Base-by-base conservation (phyloP, 30 jellyfish, hydroid and myxozoan species). In the Turritopsis dohrnii region DNA sequence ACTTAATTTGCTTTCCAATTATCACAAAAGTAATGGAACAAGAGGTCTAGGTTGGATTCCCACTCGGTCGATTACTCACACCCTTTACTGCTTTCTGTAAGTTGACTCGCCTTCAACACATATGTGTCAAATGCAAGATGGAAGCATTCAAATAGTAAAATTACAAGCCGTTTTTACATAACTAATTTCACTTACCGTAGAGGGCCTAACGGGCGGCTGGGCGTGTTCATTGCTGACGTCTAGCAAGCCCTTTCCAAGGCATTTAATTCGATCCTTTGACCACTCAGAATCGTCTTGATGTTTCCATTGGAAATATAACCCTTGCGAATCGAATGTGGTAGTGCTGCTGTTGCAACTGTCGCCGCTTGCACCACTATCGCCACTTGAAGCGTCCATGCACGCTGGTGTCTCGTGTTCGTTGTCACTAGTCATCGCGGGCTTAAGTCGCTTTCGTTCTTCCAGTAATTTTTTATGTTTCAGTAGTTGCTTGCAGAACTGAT, bases 201-300 rank as follows among this genome's bases (percentile, higher is more conserved):
- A 81, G 54, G 91, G n/a, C n/a, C n/a, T n/a, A n/a, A n/a, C 96
- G 18, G 96, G 96, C 66, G 96, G 96, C 66, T 93, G 98, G 19
- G 95, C 66, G 9, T 85, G 89, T 66, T 87, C 95, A 30, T 88
- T 72, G 79, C 93, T 84, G 16, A 93, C 79, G 71, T 83, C 95
- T 0, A 88, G 27, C 74, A 85, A 65, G 21, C 93, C 96, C 79
- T 88, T 88, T 53, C 95, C 93, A 30, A 87, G 85, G 72, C 96
- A 94, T 72, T 89, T 89, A 22, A 94, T 94, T 66, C 96, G 66
- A 20, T 94, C 99, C 54, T 89, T 83, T 17, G 99, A 94, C 99
- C 99, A 94, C 71, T 88, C 99, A 52, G 76, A 79, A 54, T 94
- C 96, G 82, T 94, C 99, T 66, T 94, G 97, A 65, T 88, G 96